phyloP scores from a whole-genome alignment of 1,140 invertebrate species.

The Triops longicaudatus region DNA sequence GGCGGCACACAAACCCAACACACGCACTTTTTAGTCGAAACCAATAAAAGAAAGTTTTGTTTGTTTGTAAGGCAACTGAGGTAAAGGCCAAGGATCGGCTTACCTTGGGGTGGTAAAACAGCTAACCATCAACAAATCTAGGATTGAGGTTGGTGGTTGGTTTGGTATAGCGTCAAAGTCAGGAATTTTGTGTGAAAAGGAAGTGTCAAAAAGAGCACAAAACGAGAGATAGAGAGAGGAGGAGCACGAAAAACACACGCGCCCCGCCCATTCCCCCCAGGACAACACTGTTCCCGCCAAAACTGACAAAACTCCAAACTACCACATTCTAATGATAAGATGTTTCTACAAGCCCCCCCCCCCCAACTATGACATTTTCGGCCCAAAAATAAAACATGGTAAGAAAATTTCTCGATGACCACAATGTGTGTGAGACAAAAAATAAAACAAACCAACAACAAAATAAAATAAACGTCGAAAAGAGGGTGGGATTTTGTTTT shows the following conservation, averaged over 20 bases:
- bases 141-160: background rate
- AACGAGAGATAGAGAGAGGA: background rate
- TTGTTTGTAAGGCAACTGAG: background rate
- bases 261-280: background rate
- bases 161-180: background rate
- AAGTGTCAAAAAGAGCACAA: background rate
- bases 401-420: background rate
- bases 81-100: conserved; percentile 5
- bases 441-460: conserved; percentile 21
- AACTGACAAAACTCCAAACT: background rate
- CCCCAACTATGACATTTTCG: background rate
- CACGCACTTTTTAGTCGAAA: background rate
- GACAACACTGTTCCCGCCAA: background rate
- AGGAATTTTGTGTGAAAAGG: background rate
- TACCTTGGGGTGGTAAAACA: conserved; percentile 9
- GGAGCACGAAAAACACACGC: background rate
- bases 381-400: background rate
- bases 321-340: conserved; percentile 4
- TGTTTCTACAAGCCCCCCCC: background rate
- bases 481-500: background rate
- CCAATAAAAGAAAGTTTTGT: background rate
- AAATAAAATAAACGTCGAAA: conserved; percentile 1
- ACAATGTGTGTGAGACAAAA: background rate
- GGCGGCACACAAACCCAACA: background rate
- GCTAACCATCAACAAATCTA: conserved; percentile 13